Conservation (phyloP, 2,888 invertebrate species). For the Agrotis segetum region DNA sequence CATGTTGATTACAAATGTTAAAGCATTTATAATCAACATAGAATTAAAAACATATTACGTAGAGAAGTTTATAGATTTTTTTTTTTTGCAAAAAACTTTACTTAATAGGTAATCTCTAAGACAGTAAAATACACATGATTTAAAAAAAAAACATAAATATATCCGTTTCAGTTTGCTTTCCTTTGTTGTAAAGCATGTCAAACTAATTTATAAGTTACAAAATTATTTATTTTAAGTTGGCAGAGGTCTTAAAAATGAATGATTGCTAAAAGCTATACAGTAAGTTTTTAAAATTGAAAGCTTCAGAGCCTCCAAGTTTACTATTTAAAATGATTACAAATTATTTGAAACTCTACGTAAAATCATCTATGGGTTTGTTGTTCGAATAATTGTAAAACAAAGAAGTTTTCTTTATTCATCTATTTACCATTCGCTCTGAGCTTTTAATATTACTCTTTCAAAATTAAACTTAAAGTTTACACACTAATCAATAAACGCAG, state of each 20-base stretch:
- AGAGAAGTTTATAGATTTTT: background rate
- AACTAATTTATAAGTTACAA: background rate
- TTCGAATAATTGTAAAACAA: background rate
- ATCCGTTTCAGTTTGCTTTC: constrained; percentile 5
- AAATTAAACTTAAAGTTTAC: background rate
- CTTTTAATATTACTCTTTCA: background rate
- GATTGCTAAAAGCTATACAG: background rate
- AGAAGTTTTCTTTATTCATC: background rate
- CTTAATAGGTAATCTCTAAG: background rate
- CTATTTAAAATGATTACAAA: constrained; percentile 11
- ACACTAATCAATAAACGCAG: background rate
- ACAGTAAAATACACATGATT: background rate
- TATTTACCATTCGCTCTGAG: background rate
- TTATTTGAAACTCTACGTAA: constrained; percentile 1
- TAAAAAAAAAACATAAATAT: background rate
- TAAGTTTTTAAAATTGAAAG: background rate
- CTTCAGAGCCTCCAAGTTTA: background rate
- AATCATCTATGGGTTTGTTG: background rate
- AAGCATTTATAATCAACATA: too few species aligned
- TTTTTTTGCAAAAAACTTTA: background rate
- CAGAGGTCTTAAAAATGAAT: constrained; percentile 1
- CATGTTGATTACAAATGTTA: background rate
- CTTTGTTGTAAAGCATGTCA: constrained; percentile 7
- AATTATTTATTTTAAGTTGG: constrained; percentile 1
- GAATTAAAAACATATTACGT: constrained; percentile 6